Evolutionary conservation across 2,113 vertebrate species (phyloP).

Genomic region (Promerops cafer): DNA sequence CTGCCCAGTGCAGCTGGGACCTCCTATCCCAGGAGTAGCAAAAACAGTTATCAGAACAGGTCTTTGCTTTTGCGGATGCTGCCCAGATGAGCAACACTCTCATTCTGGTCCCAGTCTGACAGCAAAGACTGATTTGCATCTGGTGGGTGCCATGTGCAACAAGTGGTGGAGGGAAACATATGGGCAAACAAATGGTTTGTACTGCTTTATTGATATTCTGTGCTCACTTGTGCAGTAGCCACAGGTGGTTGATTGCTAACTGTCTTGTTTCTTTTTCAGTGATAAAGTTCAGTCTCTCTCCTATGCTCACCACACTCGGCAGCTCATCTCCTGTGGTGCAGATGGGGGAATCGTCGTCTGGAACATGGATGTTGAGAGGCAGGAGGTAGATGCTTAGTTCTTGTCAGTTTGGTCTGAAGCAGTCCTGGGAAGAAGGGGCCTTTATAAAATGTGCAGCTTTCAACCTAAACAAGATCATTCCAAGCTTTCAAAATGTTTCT

Average conservation of each 20-base stretch:
- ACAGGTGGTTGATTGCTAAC: not conserved
- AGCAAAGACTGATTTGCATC: not conserved
- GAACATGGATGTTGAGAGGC: conserved; percentile 98
- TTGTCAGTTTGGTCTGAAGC: not conserved
- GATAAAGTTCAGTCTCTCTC: conserved; percentile 94
- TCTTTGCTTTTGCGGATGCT: not conserved
- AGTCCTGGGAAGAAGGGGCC: not conserved
- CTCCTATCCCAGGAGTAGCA: not conserved
- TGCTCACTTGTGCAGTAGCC: not conserved
- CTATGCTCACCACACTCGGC: conserved; percentile 91
- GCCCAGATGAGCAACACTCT: not conserved
- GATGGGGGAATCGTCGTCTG: conserved; percentile 95
- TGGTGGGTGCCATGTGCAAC: not conserved
- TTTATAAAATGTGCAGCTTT: not conserved
- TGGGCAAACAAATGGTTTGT: not conserved
- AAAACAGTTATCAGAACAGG: not conserved
- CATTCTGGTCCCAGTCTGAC: not conserved
- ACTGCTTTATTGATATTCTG: not conserved
- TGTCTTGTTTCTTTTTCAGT: conserved; percentile 64
- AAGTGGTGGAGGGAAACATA: not conserved
- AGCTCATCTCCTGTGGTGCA: conserved; percentile 94
- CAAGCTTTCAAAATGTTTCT: not conserved
- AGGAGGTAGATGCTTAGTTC: conserved; percentile 81
- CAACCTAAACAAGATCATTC: not conserved
- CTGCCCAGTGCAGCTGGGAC: not conserved